These are phyloP conservation scores for Halyomorpha halys DNA, from an alignment of 1,140 invertebrate species.

Conservation along the genomic window DNA sequence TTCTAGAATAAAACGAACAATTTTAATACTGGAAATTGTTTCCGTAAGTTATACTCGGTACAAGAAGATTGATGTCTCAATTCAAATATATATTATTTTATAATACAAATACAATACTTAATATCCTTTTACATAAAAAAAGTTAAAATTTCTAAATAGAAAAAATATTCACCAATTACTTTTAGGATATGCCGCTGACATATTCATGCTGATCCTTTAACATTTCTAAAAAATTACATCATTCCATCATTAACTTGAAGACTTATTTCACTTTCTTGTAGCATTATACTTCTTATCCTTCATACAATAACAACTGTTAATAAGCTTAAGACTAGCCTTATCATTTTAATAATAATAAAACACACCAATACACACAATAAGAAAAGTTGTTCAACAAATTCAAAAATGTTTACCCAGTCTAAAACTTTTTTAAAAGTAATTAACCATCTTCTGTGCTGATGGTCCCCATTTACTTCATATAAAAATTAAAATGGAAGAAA, in stretches of 20 bases:
- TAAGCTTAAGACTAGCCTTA: constrained; percentile 18
- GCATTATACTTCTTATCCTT: constrained; percentile 22
- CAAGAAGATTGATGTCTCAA: background rate
- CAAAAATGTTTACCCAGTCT: background rate
- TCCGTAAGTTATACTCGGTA: too few relatives aligned
- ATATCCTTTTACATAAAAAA: background rate
- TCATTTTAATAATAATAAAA: constrained; percentile 8
- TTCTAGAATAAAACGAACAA: too few relatives aligned
- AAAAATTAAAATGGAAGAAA: constrained; percentile 27
- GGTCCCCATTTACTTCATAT: constrained; percentile 20
- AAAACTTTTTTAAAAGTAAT: background rate
- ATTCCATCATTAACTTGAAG: constrained; percentile 24
- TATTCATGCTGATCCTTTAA: constrained; percentile 21
- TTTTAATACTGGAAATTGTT: too few relatives aligned
- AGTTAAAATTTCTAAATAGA: background rate
- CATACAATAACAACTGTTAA: constrained; percentile 22
- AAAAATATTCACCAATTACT: constrained; percentile 7
- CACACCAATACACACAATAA: constrained; percentile 23
- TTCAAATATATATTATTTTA: background rate
- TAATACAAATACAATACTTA: background rate
- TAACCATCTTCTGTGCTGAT: constrained; percentile 21
- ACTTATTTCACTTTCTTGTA: constrained; percentile 20
- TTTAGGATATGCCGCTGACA: constrained; percentile 30
- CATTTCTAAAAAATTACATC: constrained; percentile 27
- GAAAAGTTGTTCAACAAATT: background rate